Base-by-base conservation (phyloP, 2,797 vertebrate species). In the Pampus argenteus region DNA sequence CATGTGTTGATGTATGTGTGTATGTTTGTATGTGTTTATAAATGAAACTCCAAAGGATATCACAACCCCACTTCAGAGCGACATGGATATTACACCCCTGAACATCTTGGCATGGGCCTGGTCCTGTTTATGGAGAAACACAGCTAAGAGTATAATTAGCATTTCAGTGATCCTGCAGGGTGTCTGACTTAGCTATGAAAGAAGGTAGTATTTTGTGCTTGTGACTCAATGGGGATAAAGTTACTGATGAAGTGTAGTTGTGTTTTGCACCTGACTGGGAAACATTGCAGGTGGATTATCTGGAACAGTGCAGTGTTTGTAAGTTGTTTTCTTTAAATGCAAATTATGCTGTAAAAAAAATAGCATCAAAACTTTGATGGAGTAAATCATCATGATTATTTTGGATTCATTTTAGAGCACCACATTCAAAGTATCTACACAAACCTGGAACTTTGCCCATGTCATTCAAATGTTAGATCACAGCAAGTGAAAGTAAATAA, bases 11-110 rank as follows among this genome's bases (percentile, higher is more conserved):
- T 61, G 25, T 62, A 29, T 57, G 74, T 71, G 62, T 70, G 64
- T 63, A 74, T 84, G 66, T 75, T 11, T 65, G 90, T 92, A 89
- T 89, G 74, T 93, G 88, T 93, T 94, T 91, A 92, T 95, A 94
- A 95, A 95, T 92, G 94, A 84, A 93, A 91, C 91, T 93, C 93
- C 93, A 94, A 95, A 93, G 94, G 91, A 88, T 83, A 86, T 71
- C 78, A 88, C 91, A 88, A 85, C 88, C 88, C 89, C 89, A 92
- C 90, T 92, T 89, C 91, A 94, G 90, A 94, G 92, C 92, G 87
- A 94, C 93, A 92, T 89, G 86, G 88, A 94, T 92, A 92, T 95
- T 93, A 95, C 89, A 89, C 85, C 86, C 84, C 82, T 79, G 80
- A 88, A 91, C 84, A 88, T 88, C 75, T 91, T 88, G 88, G 90